Evolutionary conservation across 1,140 invertebrate genomes (phyloP), one percentile per base, ranked within the genome.

Genomic region (Drosophila busckii): DNA sequence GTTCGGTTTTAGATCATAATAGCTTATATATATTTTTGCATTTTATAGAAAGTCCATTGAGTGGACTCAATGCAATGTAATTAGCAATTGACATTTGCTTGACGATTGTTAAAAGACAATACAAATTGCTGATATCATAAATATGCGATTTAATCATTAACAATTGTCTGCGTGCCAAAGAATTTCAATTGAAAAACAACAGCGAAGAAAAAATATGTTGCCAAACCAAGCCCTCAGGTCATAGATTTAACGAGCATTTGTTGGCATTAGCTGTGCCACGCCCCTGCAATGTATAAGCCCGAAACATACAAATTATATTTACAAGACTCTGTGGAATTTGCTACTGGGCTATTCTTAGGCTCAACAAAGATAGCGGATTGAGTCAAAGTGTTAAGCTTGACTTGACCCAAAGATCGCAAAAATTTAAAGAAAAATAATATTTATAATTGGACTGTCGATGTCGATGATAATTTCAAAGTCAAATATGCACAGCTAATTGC

Each of bases 171-270:
- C 31, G 31, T 34, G 31, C 45, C 52, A 42, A 78, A 80, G 75
- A 80, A 80, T 80, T 73, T 32, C 49, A 50, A 45, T 69, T 58
- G 45, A 56, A 70, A 53, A 68, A 70, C n/a, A n/a, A n/a, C n/a
- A n/a, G n/a, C n/a, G n/a, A n/a, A n/a, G n/a, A n/a, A n/a, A n/a
- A n/a, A n/a, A n/a, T n/a, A n/a, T n/a, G n/a, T 68, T 60, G 70
- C 49, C 35, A 49, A 80, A 82, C 73, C 75, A 56, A 80, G 75
- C 73, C 73, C 73, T 73, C 75, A 28, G 75, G 75, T 73, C 64
- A 56, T 23, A 45, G 34, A 46, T 64, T 80, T 54, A 78, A 76
- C 71, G 38, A 76, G 55, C 55, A 49, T 54, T 62, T 55, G 4
- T 26, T 13, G 4, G 13, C n/a, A 10, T 19, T 34, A 34, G 22